phyloP scores from a whole-genome alignment of 2,797 vertebrate genomes.

The Sebastes elongatus region DNA sequence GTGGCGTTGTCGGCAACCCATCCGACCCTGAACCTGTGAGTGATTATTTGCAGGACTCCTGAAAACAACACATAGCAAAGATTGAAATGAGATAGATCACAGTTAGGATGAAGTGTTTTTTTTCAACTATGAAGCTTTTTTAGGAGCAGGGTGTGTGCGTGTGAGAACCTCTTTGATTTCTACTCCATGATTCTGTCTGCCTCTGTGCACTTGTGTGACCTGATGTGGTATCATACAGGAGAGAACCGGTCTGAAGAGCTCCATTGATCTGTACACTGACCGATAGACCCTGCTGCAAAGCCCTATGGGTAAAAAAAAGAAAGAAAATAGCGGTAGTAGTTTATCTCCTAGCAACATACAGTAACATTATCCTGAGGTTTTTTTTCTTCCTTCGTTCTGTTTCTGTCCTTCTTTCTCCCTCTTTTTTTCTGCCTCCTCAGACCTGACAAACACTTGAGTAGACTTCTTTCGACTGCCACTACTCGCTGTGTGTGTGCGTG shows the following conservation, averaged over 20 bases:
- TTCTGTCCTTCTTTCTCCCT: constrained; percentile 21
- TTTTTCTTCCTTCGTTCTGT: constrained; percentile 43
- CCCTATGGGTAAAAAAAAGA: constrained; percentile 44
- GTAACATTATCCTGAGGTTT: constrained; percentile 38
- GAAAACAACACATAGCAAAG: background rate
- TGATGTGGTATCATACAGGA: constrained; percentile 49
- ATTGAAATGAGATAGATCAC: background rate
- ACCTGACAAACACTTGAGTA: constrained; percentile 60
- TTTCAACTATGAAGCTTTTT: background rate
- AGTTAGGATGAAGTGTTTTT: background rate
- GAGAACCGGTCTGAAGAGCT: constrained; percentile 54
- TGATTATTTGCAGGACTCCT: background rate
- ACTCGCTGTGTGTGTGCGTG: constrained; percentile 19
- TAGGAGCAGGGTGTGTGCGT: background rate
- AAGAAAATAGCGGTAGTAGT: constrained; percentile 10
- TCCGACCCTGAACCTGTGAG: background rate
- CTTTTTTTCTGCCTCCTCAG: constrained; percentile 27
- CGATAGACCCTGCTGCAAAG: constrained; percentile 48
- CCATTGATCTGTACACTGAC: constrained; percentile 60
- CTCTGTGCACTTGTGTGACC: constrained; percentile 39
- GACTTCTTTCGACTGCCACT: constrained; percentile 45
- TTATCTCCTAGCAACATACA: constrained; percentile 67
- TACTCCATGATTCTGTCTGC: constrained; percentile 9
- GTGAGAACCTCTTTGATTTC: constrained; percentile 26
- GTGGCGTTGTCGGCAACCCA: no score